These are phyloP conservation scores for Scaptomyza parva DNA, from an alignment of 2,888 invertebrate genomes.

Conservation along the genomic window DNA sequence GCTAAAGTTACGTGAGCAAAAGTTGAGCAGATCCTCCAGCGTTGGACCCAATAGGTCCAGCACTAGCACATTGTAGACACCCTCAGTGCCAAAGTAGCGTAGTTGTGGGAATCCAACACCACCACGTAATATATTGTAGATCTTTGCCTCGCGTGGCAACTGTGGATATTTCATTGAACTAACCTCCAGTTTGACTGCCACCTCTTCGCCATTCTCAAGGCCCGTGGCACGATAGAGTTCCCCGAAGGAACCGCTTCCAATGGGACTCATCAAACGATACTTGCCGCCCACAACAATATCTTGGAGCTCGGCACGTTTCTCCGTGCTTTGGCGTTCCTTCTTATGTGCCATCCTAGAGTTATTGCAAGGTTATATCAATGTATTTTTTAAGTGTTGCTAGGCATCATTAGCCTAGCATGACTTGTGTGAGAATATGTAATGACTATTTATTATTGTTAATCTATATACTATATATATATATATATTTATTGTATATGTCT, in stretches of 20 bases:
- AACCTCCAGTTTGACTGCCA: constrained; percentile 60
- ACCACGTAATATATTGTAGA: constrained; percentile 55
- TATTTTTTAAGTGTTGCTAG: constrained; percentile 38
- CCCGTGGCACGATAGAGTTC: constrained; percentile 56
- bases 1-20: constrained; percentile 57
- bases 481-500: not conserved
- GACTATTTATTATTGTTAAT: not conserved
- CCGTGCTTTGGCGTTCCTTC: not conserved
- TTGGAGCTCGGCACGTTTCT: constrained; percentile 2
- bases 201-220: constrained; percentile 43
- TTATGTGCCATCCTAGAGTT: constrained; percentile 34
- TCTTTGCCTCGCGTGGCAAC: constrained; percentile 59
- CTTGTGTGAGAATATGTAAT: constrained; percentile 30
- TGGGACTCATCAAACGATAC: constrained; percentile 50
- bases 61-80: constrained; percentile 61
- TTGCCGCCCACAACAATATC: constrained; percentile 54
- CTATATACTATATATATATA: not conserved
- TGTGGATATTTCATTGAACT: constrained; percentile 32
- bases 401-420: constrained; percentile 43
- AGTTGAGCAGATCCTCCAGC: constrained; percentile 63
- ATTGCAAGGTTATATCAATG: constrained; percentile 27
- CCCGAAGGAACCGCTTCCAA: constrained; percentile 65
- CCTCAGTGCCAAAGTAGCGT: constrained; percentile 59
- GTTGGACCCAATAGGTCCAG: constrained; percentile 65
- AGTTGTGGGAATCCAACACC: constrained; percentile 56